Percentiles rank a stretch among this genome's conserved stretches.
Conservation (phyloP, 2,797 vertebrate species). For the Manis pentadactyla region DNA sequence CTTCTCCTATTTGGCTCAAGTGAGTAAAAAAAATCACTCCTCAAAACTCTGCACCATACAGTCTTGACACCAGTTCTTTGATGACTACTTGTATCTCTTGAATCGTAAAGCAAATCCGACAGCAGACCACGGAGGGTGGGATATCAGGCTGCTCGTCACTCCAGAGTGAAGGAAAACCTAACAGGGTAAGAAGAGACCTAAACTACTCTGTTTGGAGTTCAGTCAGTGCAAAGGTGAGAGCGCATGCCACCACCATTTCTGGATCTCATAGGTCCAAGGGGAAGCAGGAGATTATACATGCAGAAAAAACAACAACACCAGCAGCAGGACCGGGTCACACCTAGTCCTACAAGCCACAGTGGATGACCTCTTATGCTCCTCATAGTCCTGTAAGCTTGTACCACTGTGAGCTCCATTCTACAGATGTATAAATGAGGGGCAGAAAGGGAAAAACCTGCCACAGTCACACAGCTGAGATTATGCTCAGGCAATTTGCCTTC, state of each 20-base stretch:
- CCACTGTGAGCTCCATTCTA: background rate
- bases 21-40: background rate
- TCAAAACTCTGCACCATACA: background rate
- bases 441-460: background rate
- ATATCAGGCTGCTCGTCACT: background rate
- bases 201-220: background rate
- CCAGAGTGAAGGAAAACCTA: slow-evolving; percentile 29
- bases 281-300: background rate
- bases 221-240: background rate
- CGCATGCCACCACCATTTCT: background rate
- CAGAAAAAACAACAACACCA: background rate
- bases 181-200: background rate
- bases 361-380: background rate
- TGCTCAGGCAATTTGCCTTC: background rate
- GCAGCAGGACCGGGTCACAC: too few species aligned
- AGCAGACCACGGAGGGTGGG: background rate
- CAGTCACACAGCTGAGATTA: background rate
- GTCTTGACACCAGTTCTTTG: background rate
- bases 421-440: background rate
- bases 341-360: background rate
- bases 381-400: background rate
- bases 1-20: background rate
- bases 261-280: background rate
- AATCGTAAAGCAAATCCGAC: background rate
- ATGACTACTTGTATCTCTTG: background rate